A percentile compares a stretch with the other conserved stretches of the same genome.
phyloP scores from a whole-genome alignment of 2,888 invertebrate genomes.

The Uropetala carovei region DNA sequence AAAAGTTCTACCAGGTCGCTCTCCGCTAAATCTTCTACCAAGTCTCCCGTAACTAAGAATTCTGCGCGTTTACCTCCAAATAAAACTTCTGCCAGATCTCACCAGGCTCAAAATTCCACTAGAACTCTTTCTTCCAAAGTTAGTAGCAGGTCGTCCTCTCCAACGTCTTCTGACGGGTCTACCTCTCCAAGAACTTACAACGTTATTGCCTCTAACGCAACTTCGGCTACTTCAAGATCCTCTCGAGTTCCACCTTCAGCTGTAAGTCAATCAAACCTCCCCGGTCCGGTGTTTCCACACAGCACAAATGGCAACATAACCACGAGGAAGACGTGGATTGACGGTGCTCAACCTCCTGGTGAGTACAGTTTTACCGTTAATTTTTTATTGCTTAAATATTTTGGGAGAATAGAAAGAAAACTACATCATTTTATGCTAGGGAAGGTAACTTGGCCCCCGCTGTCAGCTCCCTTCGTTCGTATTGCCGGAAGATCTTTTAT shows the following conservation, averaged over 20 bases:
- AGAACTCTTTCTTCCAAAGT: background rate
- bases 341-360: slow-evolving; percentile 23
- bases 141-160: background rate
- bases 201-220: background rate
- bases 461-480: too few species aligned
- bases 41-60: too few species aligned
- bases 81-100: background rate
- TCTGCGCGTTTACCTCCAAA: background rate
- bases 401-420: too few species aligned
- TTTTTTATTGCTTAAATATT: background rate
- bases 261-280: background rate
- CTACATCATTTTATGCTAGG: background rate
- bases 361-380: background rate
- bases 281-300: background rate
- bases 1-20: background rate
- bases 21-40: background rate
- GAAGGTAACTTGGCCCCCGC: too few species aligned
- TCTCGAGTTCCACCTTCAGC: background rate
- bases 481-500: too few species aligned
- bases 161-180: background rate
- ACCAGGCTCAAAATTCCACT: background rate
- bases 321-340: background rate
- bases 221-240: background rate
- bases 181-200: background rate
- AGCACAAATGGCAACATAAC: background rate